Conservation (phyloP, 1,140 invertebrate genomes). For the Tachypleus tridentatus region DNA sequence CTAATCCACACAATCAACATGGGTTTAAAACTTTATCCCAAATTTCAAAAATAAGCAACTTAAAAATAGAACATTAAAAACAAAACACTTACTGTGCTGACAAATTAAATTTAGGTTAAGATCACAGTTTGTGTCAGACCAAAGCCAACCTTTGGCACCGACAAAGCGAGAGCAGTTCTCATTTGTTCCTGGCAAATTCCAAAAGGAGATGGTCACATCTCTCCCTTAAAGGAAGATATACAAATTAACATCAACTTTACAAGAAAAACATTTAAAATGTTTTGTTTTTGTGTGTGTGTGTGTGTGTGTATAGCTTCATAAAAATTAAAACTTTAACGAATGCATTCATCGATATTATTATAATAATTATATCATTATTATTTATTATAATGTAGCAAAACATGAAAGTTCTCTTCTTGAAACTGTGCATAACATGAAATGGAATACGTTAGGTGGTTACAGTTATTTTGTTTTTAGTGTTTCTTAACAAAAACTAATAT, state of each 20-base stretch:
- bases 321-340: not conserved
- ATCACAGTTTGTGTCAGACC: constrained; percentile 83
- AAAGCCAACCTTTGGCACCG: constrained; percentile 84
- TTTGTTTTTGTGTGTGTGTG: not conserved
- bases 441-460: too few relatives aligned
- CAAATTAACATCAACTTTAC: not conserved
- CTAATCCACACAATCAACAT: too few relatives aligned
- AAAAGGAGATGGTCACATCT: constrained; percentile 80
- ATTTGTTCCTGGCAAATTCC: constrained; percentile 69
- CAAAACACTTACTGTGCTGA: constrained; percentile 53
- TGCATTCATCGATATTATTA: not conserved
- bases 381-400: too few relatives aligned
- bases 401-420: too few relatives aligned
- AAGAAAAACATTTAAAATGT: not conserved
- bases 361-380: not conserved
- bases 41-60: too few relatives aligned
- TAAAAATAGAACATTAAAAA: too few relatives aligned
- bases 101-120: constrained; percentile 79
- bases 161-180: constrained; percentile 82
- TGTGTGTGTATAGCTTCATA: not conserved
- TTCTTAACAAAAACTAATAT: too few relatives aligned
- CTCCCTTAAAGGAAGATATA: constrained; percentile 27
- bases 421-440: too few relatives aligned
- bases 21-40: too few relatives aligned
- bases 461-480: too few relatives aligned